These are phyloP conservation scores for Malurus melanocephalus DNA, from an alignment of 2,113 vertebrate species.

Conservation along the genomic window DNA sequence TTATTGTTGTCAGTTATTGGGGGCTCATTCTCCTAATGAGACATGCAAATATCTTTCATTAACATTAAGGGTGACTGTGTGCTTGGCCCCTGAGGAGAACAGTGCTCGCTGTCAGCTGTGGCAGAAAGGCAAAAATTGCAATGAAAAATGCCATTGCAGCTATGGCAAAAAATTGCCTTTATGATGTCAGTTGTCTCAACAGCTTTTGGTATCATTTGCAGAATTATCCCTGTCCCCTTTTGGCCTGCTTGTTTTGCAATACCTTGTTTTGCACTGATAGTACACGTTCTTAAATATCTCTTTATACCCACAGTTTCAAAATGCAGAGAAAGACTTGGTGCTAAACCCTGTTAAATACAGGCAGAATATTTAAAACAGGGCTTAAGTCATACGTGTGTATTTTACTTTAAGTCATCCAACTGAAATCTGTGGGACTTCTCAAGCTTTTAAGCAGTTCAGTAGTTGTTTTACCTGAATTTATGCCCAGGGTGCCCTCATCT, in stretches of 20 bases:
- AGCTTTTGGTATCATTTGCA: neutral
- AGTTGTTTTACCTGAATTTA: neutral
- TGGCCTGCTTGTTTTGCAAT: neutral
- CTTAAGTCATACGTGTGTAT: accelerated
- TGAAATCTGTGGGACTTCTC: neutral
- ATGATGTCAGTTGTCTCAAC: neutral
- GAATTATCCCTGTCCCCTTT: neutral
- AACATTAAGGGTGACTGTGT: slow-evolving; percentile 9
- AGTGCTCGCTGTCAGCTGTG: slow-evolving; percentile 30
- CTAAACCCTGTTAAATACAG: neutral
- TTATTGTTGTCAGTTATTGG: slow-evolving; percentile 54
- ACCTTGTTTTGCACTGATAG: neutral
- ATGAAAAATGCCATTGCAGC: neutral
- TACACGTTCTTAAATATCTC: neutral
- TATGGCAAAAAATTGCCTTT: neutral
- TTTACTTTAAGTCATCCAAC: neutral
- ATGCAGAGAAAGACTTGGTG: neutral
- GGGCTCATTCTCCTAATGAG: slow-evolving; percentile 47
- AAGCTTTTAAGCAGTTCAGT: neutral
- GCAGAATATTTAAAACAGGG: neutral
- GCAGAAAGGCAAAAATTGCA: neutral
- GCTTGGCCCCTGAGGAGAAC: neutral
- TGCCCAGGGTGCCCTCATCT: neutral
- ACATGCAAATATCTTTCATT: slow-evolving; percentile 52
- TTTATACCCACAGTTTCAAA: neutral